These are phyloP conservation scores for Sipha maydis DNA, from an alignment of 2,888 invertebrate genomes.

Conservation along the genomic window DNA sequence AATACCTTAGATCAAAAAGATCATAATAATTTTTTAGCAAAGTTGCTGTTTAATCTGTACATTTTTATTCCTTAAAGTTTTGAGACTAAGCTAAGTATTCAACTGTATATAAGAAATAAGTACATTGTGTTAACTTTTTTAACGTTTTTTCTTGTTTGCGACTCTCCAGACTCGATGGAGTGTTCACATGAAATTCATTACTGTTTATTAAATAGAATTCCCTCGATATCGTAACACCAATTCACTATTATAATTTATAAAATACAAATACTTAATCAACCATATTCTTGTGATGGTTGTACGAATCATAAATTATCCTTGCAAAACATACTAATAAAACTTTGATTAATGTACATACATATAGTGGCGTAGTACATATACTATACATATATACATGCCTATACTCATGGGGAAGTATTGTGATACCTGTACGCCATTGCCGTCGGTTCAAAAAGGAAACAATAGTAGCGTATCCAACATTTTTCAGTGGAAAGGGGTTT, in stretches of 20 bases:
- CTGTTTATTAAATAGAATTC: constrained; percentile 26
- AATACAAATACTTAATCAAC: neutral
- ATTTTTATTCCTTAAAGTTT: constrained; percentile 27
- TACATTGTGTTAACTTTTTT: neutral
- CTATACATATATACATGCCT: no score
- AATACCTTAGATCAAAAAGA: constrained; percentile 10
- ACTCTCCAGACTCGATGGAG: neutral
- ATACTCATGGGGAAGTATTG: no score
- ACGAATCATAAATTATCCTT: neutral
- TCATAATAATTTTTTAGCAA: neutral
- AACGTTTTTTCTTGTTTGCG: neutral
- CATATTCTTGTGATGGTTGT: neutral
- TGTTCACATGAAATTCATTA: constrained; percentile 14
- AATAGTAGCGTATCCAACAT: no score
- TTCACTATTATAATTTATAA: constrained; percentile 11
- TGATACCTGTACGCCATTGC: no score
- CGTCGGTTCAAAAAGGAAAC: no score
- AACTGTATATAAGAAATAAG: neutral
- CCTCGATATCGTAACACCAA: neutral
- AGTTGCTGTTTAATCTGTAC: constrained; percentile 20
- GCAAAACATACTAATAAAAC: neutral
- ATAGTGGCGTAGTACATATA: no score
- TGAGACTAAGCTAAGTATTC: constrained; percentile 3
- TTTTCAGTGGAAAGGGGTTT: no score
- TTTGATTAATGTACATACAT: neutral